phyloP scores from a whole-genome alignment of 2,113 vertebrate genomes.

The Petaurus breviceps region DNA sequence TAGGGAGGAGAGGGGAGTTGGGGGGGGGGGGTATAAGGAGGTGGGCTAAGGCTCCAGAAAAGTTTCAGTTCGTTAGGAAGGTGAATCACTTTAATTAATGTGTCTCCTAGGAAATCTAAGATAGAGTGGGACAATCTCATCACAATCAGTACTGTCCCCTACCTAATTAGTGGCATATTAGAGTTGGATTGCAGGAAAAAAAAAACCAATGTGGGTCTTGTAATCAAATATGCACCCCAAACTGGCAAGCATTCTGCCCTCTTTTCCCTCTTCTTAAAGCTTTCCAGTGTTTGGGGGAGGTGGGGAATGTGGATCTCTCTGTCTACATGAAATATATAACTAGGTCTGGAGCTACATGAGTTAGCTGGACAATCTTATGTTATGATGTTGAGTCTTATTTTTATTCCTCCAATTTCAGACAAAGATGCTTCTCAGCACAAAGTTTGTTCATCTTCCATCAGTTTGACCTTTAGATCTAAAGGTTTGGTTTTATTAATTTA shows the following conservation, averaged over 20 bases:
- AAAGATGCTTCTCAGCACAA: constrained; percentile 58
- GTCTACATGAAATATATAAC: constrained; percentile 22
- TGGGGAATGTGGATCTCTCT: not conserved
- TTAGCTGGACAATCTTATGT: constrained; percentile 24
- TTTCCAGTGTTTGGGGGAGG: constrained; percentile 41
- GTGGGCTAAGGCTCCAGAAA: constrained; percentile 43
- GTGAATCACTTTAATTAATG: constrained; percentile 83
- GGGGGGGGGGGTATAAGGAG: constrained; percentile 61
- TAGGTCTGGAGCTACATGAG: not conserved
- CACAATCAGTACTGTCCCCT: constrained; percentile 77
- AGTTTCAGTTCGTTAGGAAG: constrained; percentile 78
- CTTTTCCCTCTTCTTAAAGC: constrained; percentile 51
- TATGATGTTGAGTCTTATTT: not conserved
- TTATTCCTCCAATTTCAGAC: not conserved
- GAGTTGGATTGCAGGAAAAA: constrained; percentile 75
- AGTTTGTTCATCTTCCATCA: constrained; percentile 41
- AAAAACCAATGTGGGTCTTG: constrained; percentile 68
- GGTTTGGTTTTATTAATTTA: constrained; percentile 40
- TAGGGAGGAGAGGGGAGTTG: constrained; percentile 64
- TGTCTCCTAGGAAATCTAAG: constrained; percentile 81
- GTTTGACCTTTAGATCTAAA: constrained; percentile 49
- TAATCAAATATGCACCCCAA: constrained; percentile 73
- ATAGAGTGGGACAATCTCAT: constrained; percentile 78
- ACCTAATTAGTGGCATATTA: constrained; percentile 82
- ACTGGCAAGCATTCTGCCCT: constrained; percentile 53